Evolutionary conservation across 2,113 vertebrate genomes (phyloP), one percentile per base, ranked within the genome.

Genomic region (Cyanoderma ruficeps): DNA sequence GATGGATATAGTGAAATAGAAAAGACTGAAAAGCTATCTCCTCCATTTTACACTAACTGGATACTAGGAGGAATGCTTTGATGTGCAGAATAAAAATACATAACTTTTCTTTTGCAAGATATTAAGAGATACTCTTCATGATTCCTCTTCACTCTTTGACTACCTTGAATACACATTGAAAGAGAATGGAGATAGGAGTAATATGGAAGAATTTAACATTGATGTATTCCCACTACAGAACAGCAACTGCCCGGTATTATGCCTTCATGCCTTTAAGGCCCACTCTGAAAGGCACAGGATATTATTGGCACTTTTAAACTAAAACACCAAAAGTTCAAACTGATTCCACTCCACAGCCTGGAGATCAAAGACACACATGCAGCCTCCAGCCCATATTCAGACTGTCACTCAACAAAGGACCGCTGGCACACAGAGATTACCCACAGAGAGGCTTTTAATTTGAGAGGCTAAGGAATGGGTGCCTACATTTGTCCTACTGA

Each of bases 281-380:
- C n/a, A 22, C 16, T 52, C 17, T 21, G 69, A 92, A 56, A 83
- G 25, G 18, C 49, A 68, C 25, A 57, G 44, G 46, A 35, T 56
- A 76, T 56, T 87, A 71, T 15, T 39, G 30, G 3, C 28, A 57
- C 12, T 79, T 91, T 78, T 52, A 47, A 83, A 71, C 64, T 37
- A 71, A 94, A 89, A 64, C 13, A 86, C 31, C 52, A 71, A 67
- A 77, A 41, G 64, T 80, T 78, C 50, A 70, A 90, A 83, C 1
- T 0, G 22, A 74, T 63, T 92, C 24, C 60, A 87, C 41, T 41
- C 39, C 42, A 57, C n/a, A 65, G 35, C 21, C 25, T 30, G 23
- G 31, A 83, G 30, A 91, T 37, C 31, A 92, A 80, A 72, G 72
- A n/a, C 0, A 0, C 21, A 44, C 0, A 3, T 7, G 18, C 31